Conservation (phyloP, 2,113 vertebrate species). For the Forbesichthys papilliferus region DNA sequence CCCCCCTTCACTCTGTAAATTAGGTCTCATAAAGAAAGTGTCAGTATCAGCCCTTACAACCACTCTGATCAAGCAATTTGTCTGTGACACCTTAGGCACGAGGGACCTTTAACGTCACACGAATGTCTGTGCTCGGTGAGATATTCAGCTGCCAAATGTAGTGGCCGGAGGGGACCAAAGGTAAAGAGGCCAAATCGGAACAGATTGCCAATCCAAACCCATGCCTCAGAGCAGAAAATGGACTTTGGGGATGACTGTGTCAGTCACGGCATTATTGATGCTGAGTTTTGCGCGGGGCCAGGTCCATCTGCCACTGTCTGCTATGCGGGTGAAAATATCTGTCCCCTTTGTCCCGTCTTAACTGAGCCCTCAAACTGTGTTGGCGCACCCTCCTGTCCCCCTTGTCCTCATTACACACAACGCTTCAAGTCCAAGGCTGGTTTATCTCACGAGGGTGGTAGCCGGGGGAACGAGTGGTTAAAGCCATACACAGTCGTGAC, state of each 20-base stretch:
- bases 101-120: slow-evolving; percentile 43
- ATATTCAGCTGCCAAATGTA: slow-evolving; percentile 39
- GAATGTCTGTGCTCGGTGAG: slow-evolving; percentile 45
- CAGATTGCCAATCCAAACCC: slow-evolving; percentile 53
- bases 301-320: slow-evolving; percentile 66
- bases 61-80: slow-evolving; percentile 44
- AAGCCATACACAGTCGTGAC: slow-evolving; percentile 48
- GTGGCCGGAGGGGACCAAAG: slow-evolving; percentile 17
- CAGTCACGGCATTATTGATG: slow-evolving; percentile 65
- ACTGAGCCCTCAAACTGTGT: slow-evolving; percentile 49
- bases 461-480: slow-evolving; percentile 34
- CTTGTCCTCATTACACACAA: slow-evolving; percentile 66
- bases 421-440: slow-evolving; percentile 54
- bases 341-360: slow-evolving; percentile 47
- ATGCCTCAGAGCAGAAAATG: slow-evolving; percentile 44
- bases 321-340: slow-evolving; percentile 45
- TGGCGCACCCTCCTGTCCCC: slow-evolving; percentile 53
- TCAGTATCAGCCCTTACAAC: slow-evolving; percentile 28
- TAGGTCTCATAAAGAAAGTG: slow-evolving; percentile 48
- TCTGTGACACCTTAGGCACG: slow-evolving; percentile 28
- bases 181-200: slow-evolving; percentile 55
- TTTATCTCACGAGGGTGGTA: slow-evolving; percentile 42
- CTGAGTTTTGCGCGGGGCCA: slow-evolving; percentile 31
- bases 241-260: slow-evolving; percentile 58
- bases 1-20: slow-evolving; percentile 50